A percentile compares a stretch with the other conserved stretches of the same genome.
These are phyloP conservation scores for Cantharis flavilabris DNA, from an alignment of 2,888 invertebrate genomes.

Conservation along the genomic window DNA sequence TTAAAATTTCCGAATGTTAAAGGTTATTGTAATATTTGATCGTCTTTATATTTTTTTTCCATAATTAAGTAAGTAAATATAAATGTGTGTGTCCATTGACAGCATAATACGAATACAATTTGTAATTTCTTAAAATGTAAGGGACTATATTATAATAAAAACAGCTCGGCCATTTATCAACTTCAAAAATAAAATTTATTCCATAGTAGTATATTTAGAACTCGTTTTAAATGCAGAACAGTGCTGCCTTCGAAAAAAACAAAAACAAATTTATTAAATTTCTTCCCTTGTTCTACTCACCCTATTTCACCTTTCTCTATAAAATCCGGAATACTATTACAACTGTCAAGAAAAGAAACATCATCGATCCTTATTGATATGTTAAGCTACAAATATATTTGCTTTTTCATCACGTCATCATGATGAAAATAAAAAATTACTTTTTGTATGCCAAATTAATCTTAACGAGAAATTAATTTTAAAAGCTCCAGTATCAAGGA, in stretches of 20 bases:
- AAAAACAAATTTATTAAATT: not conserved
- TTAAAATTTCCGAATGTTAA: not conserved
- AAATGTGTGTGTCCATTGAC: not conserved
- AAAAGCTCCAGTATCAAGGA: slow-evolving; percentile 30
- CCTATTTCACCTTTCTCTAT: not conserved
- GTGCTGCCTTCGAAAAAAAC: not conserved
- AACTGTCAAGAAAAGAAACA: not conserved
- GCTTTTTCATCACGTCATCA: not conserved
- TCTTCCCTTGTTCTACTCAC: not conserved
- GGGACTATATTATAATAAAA: not conserved
- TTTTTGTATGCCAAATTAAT: slow-evolving; percentile 13
- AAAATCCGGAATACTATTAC: not conserved
- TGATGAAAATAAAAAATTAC: slow-evolving; percentile 17
- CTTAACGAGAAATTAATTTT: not conserved
- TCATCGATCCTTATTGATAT: not conserved
- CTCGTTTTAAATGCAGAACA: not conserved
- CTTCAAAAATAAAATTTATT: not conserved
- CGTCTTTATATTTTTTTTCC: not conserved
- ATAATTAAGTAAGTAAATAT: not conserved
- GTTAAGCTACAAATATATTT: not conserved
- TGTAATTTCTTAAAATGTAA: not conserved
- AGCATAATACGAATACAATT: not conserved
- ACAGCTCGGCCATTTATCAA: not conserved
- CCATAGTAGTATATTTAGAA: not conserved
- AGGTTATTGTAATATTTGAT: not conserved